phyloP scores from a whole-genome alignment of 2,113 vertebrate genomes.

The Neodontobutis hainanensis region DNA sequence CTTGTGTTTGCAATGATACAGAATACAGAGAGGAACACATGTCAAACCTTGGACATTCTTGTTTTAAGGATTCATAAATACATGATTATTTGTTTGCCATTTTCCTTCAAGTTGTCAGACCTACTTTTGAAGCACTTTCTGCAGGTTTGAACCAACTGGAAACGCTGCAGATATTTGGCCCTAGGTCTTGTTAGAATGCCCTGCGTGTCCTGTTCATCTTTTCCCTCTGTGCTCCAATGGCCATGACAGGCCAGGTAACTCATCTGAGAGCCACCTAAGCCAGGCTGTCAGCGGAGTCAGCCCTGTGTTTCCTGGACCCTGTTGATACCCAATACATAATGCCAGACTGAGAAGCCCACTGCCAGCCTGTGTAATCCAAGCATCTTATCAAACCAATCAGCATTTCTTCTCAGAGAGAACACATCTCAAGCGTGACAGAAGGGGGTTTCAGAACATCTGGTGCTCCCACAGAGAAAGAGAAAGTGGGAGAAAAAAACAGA shows the following conservation, averaged over 20 bases:
- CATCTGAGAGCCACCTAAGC: conserved; percentile 50
- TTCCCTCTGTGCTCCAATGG: conserved; percentile 44
- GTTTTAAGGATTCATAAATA: no score
- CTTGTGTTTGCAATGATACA: no score
- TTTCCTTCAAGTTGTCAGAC: no score
- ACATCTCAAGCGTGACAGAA: conserved; percentile 62
- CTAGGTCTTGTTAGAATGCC: conserved; percentile 28
- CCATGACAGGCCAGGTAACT: conserved; percentile 56
- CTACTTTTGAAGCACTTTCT: not conserved
- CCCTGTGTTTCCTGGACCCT: conserved; percentile 55
- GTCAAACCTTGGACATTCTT: no score
- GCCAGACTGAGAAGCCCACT: conserved; percentile 48
- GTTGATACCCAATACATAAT: conserved; percentile 56
- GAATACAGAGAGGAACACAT: no score
- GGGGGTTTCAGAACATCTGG: conserved; percentile 66
- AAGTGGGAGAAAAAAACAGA: conserved; percentile 41
- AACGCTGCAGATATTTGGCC: conserved; percentile 1
- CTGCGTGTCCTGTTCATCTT: conserved; percentile 19
- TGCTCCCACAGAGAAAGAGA: conserved; percentile 13
- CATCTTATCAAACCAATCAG: conserved; percentile 75
- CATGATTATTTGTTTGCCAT: no score
- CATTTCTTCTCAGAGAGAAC: conserved; percentile 59
- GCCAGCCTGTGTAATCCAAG: conserved; percentile 64
- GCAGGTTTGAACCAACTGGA: conserved; percentile 1
- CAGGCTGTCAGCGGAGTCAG: conserved; percentile 57